Conservation (phyloP, 2,888 invertebrate genomes). For the Drosophila nr. fundita region DNA sequence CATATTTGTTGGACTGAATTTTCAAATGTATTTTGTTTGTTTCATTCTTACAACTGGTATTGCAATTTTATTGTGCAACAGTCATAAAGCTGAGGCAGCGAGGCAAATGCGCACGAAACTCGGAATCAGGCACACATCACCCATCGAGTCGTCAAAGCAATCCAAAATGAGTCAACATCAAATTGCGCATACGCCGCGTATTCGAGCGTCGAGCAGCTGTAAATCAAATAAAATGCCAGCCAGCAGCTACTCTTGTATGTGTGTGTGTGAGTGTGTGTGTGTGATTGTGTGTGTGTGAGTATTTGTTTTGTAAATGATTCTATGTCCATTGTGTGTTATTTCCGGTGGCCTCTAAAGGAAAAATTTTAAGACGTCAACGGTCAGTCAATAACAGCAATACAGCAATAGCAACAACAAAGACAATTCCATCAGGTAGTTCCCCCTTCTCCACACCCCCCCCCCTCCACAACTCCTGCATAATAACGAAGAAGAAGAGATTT, state of each 20-base stretch:
- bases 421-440: slow-evolving; percentile 54
- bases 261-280: slow-evolving; percentile 23
- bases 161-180: slow-evolving; percentile 38
- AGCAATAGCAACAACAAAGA: slow-evolving; percentile 31
- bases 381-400: slow-evolving; percentile 28
- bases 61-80: not conserved
- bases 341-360: slow-evolving; percentile 70
- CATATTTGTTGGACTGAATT: not conserved
- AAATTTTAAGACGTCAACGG: slow-evolving; percentile 75
- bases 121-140: slow-evolving; percentile 12
- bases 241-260: slow-evolving; percentile 13
- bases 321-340: slow-evolving; percentile 67
- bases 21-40: not conserved
- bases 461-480: not conserved
- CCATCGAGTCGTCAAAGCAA: slow-evolving; percentile 24
- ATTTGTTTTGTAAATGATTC: slow-evolving; percentile 15
- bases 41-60: not conserved
- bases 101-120: not conserved
- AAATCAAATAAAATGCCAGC: slow-evolving; percentile 49
- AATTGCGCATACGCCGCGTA: slow-evolving; percentile 72
- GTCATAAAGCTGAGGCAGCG: too few relatives aligned
- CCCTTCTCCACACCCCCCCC: too few relatives aligned
- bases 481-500: slow-evolving; percentile 7
- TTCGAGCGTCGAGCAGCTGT: slow-evolving; percentile 53
- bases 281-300: slow-evolving; percentile 23